A percentile compares a stretch with the other conserved stretches of the same genome.
These are phyloP conservation scores for Empidonax alnorum DNA, from an alignment of 2,113 vertebrate species.

Conservation along the genomic window DNA sequence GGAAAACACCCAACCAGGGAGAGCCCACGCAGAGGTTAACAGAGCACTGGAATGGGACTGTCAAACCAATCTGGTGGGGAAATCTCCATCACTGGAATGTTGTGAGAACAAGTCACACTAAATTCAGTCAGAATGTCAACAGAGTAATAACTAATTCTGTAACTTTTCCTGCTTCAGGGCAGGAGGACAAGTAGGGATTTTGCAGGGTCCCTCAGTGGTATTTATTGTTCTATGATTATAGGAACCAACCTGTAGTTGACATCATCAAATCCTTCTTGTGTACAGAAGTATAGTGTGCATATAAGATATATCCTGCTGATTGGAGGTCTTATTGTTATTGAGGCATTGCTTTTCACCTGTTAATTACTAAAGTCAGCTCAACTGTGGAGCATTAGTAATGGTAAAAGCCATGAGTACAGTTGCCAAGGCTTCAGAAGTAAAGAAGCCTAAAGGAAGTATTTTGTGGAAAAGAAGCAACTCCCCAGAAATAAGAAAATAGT, in stretches of 20 bases:
- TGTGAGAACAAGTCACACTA: background rate
- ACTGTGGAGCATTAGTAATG: background rate
- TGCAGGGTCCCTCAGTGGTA: background rate
- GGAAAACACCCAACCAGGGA: background rate
- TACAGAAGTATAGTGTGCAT: background rate
- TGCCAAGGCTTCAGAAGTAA: conserved; percentile 4
- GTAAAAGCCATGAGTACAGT: background rate
- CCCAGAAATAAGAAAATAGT: background rate
- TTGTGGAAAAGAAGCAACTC: background rate
- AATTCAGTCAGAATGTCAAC: background rate
- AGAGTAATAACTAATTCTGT: background rate
- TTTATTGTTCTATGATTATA: background rate
- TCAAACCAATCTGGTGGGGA: background rate
- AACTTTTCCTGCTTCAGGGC: background rate
- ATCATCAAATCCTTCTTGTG: background rate
- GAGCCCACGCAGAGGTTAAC: background rate
- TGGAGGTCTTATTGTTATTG: background rate
- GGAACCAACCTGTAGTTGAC: background rate
- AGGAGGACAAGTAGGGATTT: background rate
- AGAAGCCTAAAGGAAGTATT: background rate
- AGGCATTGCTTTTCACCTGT: background rate
- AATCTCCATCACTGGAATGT: accelerated
- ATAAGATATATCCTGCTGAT: background rate
- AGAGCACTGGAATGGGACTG: background rate
- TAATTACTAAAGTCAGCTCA: conserved; percentile 21